phyloP scores from a whole-genome alignment of 2,113 vertebrate species.

The Actenoides lindsayi region DNA sequence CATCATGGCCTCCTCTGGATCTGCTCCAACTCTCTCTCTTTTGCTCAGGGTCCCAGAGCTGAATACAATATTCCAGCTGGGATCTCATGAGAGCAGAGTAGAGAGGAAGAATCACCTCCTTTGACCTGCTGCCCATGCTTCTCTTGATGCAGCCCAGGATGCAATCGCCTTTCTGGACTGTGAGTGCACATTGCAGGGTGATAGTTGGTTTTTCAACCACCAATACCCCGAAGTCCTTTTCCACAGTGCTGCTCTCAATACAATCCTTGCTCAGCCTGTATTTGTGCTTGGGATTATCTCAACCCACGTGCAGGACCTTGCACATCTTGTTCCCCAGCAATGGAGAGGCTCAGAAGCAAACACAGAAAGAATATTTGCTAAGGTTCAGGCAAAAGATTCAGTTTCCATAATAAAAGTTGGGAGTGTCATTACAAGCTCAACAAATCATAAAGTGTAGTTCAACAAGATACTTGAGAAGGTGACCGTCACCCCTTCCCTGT shows the following conservation, averaged over 20 bases:
- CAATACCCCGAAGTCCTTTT: neutral
- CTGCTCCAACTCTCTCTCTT: neutral
- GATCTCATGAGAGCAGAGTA: neutral
- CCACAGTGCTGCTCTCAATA: neutral
- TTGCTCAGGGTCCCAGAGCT: neutral
- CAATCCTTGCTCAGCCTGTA: too few species aligned
- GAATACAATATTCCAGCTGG: neutral
- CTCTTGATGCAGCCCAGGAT: neutral
- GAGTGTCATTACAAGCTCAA: neutral
- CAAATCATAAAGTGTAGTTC: neutral
- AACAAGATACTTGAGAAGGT: neutral
- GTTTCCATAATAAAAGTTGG: neutral
- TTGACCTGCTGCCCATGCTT: neutral
- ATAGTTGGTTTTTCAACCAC: neutral
- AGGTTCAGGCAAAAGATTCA: neutral
- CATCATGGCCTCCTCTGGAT: neutral
- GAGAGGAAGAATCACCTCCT: neutral
- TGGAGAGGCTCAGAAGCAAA: neutral
- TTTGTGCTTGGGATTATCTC: too few species aligned
- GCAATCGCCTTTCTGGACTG: neutral
- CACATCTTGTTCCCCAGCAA: neutral
- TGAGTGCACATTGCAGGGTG: neutral
- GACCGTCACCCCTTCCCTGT: fast-evolving
- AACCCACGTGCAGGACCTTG: neutral
- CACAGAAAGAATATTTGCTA: neutral